Percentiles rank a stretch among this genome's conserved stretches.
phyloP scores from a whole-genome alignment of 2,113 vertebrate species.

The Phaethornis superciliosus region DNA sequence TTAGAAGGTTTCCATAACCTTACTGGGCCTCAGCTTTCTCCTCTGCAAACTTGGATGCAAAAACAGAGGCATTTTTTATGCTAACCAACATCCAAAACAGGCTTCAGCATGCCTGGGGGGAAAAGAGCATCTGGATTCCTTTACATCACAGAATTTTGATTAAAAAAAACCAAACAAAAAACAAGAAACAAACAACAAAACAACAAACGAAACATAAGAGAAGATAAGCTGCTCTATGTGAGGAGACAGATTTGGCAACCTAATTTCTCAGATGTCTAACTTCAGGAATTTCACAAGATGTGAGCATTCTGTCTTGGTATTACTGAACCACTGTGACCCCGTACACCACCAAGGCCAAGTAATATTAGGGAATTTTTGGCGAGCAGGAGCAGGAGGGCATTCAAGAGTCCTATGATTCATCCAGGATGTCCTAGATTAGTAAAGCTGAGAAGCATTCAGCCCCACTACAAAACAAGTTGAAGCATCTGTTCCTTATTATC shows the following conservation, averaged over 20 bases:
- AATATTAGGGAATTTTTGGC: conserved; percentile 14
- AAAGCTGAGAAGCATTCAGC: conserved; percentile 36
- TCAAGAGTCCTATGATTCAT: conserved; percentile 53
- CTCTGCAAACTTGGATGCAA: background rate
- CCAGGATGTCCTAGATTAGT: conserved; percentile 58
- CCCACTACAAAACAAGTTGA: conserved; percentile 35
- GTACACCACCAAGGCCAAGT: background rate
- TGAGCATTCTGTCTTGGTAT: background rate
- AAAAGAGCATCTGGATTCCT: conserved; percentile 47
- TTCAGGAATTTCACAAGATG: background rate
- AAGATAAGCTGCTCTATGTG: background rate
- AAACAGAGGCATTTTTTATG: background rate
- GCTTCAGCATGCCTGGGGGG: background rate
- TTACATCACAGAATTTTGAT: background rate
- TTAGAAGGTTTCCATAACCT: background rate
- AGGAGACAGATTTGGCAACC: background rate
- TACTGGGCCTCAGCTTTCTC: background rate
- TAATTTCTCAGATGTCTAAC: conserved; percentile 5
- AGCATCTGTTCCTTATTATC: conserved; percentile 65
- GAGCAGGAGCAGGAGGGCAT: background rate
- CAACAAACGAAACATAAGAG: background rate
- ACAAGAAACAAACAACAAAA: no score
- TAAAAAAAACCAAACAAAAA: background rate
- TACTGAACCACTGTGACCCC: background rate
- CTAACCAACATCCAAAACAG: conserved; percentile 15